Evolutionary conservation across 1,140 invertebrate genomes (phyloP).

Genomic region (Spodoptera frugiperda): DNA sequence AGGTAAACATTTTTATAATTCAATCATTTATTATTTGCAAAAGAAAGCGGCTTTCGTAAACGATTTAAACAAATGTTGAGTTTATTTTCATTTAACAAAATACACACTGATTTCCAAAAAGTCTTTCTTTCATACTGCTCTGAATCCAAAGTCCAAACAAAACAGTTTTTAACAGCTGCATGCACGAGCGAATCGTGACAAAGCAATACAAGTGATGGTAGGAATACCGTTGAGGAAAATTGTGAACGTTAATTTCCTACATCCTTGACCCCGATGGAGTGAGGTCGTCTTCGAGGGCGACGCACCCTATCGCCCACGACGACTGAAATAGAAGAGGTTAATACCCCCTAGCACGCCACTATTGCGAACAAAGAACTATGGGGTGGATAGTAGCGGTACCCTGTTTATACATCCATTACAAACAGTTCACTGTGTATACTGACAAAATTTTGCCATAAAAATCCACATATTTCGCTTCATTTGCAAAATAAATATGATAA

Average conservation of each 20-base stretch:
- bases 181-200: slow-evolving; percentile 31
- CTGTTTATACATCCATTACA: neutral
- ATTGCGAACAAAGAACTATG: slow-evolving; percentile 36
- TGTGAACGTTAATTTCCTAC: slow-evolving; percentile 59
- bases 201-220: slow-evolving; percentile 21
- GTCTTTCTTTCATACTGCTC: neutral
- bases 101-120: neutral
- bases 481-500: neutral
- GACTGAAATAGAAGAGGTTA: slow-evolving; percentile 77
- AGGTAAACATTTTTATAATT: slow-evolving; percentile 54
- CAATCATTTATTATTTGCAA: too few relatives aligned
- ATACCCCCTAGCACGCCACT: slow-evolving; percentile 56
- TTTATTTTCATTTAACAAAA: too few relatives aligned
- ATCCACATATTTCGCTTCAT: too few relatives aligned
- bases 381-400: slow-evolving; percentile 1
- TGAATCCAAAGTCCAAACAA: slow-evolving; percentile 5
- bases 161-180: neutral
- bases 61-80: too few relatives aligned
- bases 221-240: slow-evolving; percentile 54
- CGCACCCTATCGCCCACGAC: slow-evolving; percentile 72
- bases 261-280: slow-evolving; percentile 77
- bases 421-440: too few relatives aligned
- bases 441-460: too few relatives aligned
- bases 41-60: too few relatives aligned
- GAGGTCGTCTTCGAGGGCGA: slow-evolving; percentile 69